Evolutionary conservation across 2,888 invertebrate genomes (phyloP).

Genomic region (Leptura quadrifasciata): DNA sequence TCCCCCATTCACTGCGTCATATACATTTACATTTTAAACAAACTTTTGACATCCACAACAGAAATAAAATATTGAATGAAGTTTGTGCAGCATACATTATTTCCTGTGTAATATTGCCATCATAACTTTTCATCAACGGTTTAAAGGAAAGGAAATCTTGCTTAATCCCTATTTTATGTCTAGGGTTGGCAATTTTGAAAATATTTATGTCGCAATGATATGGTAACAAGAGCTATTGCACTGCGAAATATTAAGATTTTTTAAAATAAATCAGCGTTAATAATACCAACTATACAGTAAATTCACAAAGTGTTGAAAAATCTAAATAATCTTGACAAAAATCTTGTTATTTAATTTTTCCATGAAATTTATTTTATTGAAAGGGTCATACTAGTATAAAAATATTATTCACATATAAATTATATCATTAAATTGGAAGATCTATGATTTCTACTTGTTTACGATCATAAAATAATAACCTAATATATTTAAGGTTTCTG

Average conservation of each 20-base stretch:
- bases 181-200: not conserved
- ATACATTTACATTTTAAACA: slow-evolving; percentile 42
- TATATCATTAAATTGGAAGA: no score
- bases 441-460: no score
- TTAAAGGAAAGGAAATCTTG: not conserved
- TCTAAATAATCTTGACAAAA: no score
- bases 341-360: no score
- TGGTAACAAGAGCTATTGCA: not conserved
- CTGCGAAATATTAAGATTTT: not conserved
- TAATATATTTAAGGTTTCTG: no score
- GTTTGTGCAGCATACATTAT: slow-evolving; percentile 11
- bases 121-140: not conserved
- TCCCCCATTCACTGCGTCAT: slow-evolving; percentile 6
- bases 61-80: slow-evolving; percentile 39
- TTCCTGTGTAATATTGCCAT: not conserved
- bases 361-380: no score
- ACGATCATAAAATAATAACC: no score
- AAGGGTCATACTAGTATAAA: no score
- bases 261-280: not conserved
- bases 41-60: slow-evolving; percentile 21
- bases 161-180: not conserved
- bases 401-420: no score
- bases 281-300: not conserved
- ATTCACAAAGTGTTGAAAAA: no score
- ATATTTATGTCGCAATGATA: not conserved